A percentile compares a stretch with the other conserved stretches of the same genome.
These are phyloP conservation scores for Crocodylus rhombifer DNA, from an alignment of 2,797 vertebrate genomes.

Conservation along the genomic window DNA sequence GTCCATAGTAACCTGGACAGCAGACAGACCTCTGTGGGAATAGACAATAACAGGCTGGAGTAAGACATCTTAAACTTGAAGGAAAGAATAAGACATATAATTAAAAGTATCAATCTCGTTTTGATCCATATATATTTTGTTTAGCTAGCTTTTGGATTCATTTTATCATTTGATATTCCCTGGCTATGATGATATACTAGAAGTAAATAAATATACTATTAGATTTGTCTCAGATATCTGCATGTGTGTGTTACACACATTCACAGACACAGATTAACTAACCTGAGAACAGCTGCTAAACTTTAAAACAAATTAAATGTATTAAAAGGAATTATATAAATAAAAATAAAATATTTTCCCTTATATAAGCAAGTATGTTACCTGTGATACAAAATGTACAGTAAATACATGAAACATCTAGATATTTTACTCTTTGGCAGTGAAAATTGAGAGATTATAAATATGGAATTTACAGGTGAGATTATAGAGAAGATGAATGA, in stretches of 20 bases:
- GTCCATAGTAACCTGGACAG: constrained; percentile 93
- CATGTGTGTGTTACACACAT: neutral
- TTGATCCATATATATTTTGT: neutral
- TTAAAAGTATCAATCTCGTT: neutral
- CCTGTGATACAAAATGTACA: neutral
- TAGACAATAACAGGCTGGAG: neutral
- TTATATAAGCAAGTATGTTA: neutral
- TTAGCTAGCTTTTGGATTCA: constrained; percentile 53
- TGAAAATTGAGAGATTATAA: neutral
- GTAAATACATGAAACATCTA: neutral
- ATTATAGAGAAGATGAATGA: neutral
- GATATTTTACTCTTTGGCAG: neutral
- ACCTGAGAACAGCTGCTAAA: neutral
- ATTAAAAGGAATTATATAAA: neutral
- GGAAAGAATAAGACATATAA: neutral
- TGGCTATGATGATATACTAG: accelerated
- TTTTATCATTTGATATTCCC: neutral
- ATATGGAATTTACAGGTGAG: neutral
- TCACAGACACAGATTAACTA: neutral
- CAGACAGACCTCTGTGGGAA: constrained; percentile 85
- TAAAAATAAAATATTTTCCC: neutral
- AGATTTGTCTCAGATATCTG: neutral
- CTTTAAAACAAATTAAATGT: neutral
- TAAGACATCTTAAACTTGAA: neutral
- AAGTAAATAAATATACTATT: neutral